Evolutionary conservation across 2,888 invertebrate genomes (phyloP), one percentile per base, ranked within the genome.

Genomic region (Trissolcus japonicus): DNA sequence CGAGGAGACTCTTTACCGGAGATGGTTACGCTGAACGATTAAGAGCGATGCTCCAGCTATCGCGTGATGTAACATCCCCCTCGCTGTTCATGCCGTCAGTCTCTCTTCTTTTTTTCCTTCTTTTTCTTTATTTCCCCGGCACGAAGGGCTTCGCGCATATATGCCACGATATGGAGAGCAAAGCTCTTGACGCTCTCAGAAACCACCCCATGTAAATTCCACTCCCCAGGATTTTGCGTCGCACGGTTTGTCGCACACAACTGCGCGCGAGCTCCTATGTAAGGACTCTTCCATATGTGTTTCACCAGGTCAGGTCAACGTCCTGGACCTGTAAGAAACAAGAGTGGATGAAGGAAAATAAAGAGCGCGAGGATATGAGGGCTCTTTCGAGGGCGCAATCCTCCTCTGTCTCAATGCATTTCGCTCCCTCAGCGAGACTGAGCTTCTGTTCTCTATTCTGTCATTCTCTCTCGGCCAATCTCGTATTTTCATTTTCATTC

Each of bases 301-400:
- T 84, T 89, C 89, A 89, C 89, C 89, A 87, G 89, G 89, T 88
- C 89, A 89, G 89, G 89, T 89, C 89, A 88, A 89, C 85, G 89
- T 87, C 88, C 89, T 87, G 84, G 81, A 83, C 82, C 83, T 81
- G 79, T 65, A 62, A 71, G 68, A 53, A 65, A 73, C 46, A 57
- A 63, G 59, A 67, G 59, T 41, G 63, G 50, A 43, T 50, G 53
- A 19, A 71, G 69, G 76, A 62, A 79, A 57, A 77, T 16, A 46
- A 40, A 76, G 74, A 61, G 73, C 66, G 46, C 62, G 67, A 65
- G 74, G 62, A 35, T 35, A 35, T 9, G 35, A 63, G 61, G 61
- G 75, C 51, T 68, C 67, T 61, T 59, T 40, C 67, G 79, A 79
- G 80, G 67, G 78, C 82, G 79, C 83, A 81, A 84, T 86, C 83